These are phyloP conservation scores for Drosophila fungiperda DNA, from an alignment of 2,888 invertebrate species.

Conservation along the genomic window DNA sequence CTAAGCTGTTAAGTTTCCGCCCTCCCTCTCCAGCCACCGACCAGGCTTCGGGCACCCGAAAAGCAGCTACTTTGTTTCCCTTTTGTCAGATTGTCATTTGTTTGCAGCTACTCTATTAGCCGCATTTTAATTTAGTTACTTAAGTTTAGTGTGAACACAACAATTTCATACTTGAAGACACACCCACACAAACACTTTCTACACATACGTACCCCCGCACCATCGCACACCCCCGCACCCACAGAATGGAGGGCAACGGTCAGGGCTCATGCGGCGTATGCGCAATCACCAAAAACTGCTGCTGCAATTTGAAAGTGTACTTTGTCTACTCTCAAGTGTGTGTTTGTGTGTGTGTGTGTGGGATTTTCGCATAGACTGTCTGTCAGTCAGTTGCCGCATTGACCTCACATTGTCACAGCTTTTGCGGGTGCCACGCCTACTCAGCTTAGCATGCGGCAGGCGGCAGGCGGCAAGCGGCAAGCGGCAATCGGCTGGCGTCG, in stretches of 20 bases:
- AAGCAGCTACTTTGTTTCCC: neutral
- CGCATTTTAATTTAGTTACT: slow-evolving; percentile 80
- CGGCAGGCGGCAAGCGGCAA: neutral
- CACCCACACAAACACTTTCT: slow-evolving; percentile 18
- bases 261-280: slow-evolving; percentile 48
- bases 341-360: slow-evolving; percentile 18
- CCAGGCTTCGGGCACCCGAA: neutral
- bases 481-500: neutral
- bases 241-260: neutral
- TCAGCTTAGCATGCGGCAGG: slow-evolving; percentile 7
- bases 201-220: neutral
- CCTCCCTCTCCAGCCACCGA: neutral
- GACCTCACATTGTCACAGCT: slow-evolving; percentile 74
- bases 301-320: slow-evolving; percentile 70
- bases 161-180: slow-evolving; percentile 70
- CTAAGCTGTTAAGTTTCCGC: slow-evolving; percentile 54
- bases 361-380: slow-evolving; percentile 32
- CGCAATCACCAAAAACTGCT: slow-evolving; percentile 59
- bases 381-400: slow-evolving; percentile 72
- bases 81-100: slow-evolving; percentile 59
- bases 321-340: slow-evolving; percentile 37
- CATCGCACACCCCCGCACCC: neutral
- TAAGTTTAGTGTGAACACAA: slow-evolving; percentile 81
- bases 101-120: slow-evolving; percentile 80
- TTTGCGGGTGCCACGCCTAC: slow-evolving; percentile 23